Percentiles rank a stretch among this genome's conserved stretches.
These are phyloP conservation scores for Thymelicus acteon DNA, from an alignment of 2,888 invertebrate genomes.

Conservation along the genomic window DNA sequence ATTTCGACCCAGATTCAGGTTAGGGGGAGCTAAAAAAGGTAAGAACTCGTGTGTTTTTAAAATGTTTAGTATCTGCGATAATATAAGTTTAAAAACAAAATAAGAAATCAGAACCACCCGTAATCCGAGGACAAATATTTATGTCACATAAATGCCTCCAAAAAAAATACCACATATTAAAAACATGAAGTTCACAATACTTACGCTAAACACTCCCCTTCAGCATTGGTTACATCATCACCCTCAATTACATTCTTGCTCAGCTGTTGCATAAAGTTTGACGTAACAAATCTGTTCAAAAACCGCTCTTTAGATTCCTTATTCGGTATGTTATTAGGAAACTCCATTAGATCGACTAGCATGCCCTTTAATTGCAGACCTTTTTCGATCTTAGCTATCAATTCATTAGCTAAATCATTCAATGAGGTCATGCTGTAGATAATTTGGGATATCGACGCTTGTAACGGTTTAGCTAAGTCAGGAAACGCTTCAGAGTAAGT, in stretches of 20 bases:
- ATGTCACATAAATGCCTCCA: too few relatives aligned
- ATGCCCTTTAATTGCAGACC: conserved; percentile 56
- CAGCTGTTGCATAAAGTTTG: conserved; percentile 65
- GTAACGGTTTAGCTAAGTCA: conserved; percentile 90
- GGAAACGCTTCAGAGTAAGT: conserved; percentile 88
- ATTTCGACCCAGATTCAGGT: too few relatives aligned
- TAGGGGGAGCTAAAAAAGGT: too few relatives aligned
- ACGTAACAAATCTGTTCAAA: conserved; percentile 75
- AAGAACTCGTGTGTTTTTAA: too few relatives aligned
- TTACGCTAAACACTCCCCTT: conserved; percentile 81
- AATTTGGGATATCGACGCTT: conserved; percentile 88
- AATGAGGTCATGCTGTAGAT: conserved; percentile 86
- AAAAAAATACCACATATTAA: too few relatives aligned
- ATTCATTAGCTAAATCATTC: conserved; percentile 80
- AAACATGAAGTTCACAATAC: conserved; percentile 45
- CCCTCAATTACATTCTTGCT: conserved; percentile 52
- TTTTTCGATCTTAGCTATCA: conserved; percentile 64
- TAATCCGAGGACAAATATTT: too few relatives aligned
- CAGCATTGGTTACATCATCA: conserved; percentile 53
- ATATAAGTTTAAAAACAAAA: too few relatives aligned
- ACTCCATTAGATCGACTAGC: conserved; percentile 79
- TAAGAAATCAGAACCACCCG: too few relatives aligned
- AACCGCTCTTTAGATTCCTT: conserved; percentile 56
- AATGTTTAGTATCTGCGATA: too few relatives aligned
- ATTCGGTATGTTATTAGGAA: conserved; percentile 68